Conservation (phyloP, 2,888 invertebrate genomes). For the Serripes groenlandicus region DNA sequence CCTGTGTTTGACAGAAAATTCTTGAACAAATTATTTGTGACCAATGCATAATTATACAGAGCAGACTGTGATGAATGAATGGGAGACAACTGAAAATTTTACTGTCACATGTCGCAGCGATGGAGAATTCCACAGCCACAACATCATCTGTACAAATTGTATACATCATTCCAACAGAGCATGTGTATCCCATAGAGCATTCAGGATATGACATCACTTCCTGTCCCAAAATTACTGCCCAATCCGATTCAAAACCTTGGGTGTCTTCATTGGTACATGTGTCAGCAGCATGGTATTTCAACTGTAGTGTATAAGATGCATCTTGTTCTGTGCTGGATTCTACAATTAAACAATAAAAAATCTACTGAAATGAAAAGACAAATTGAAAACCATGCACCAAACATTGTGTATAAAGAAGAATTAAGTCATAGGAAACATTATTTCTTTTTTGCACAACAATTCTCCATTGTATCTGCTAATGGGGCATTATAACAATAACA, state of each 20-base stretch:
- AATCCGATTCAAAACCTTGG: constrained; percentile 8
- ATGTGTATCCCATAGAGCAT: constrained; percentile 45
- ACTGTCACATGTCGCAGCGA: constrained; percentile 41
- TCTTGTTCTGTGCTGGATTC: constrained; percentile 39
- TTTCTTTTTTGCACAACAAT: background rate
- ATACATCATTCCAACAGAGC: constrained; percentile 24
- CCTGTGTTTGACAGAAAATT: too few relatives aligned
- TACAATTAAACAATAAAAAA: constrained; percentile 1
- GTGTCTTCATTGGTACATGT: constrained; percentile 20
- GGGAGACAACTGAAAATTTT: too few relatives aligned
- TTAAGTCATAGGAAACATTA: background rate
- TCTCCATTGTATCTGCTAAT: background rate
- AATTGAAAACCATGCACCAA: background rate
- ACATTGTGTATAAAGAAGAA: background rate
- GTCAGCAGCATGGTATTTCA: constrained; percentile 21
- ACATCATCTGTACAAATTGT: constrained; percentile 22
- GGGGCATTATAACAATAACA: background rate
- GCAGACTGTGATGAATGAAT: too few relatives aligned
- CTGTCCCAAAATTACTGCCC: constrained; percentile 22
- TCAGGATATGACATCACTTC: constrained; percentile 43
- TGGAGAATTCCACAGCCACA: constrained; percentile 25
- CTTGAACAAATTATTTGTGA: too few relatives aligned
- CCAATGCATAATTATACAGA: too few relatives aligned
- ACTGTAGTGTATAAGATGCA: constrained; percentile 26
- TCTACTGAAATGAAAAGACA: background rate